A percentile compares a stretch with the other conserved stretches of the same genome.
Evolutionary conservation across 2,888 invertebrate species (phyloP).

Genomic region (Meiosimyza decipiens): DNA sequence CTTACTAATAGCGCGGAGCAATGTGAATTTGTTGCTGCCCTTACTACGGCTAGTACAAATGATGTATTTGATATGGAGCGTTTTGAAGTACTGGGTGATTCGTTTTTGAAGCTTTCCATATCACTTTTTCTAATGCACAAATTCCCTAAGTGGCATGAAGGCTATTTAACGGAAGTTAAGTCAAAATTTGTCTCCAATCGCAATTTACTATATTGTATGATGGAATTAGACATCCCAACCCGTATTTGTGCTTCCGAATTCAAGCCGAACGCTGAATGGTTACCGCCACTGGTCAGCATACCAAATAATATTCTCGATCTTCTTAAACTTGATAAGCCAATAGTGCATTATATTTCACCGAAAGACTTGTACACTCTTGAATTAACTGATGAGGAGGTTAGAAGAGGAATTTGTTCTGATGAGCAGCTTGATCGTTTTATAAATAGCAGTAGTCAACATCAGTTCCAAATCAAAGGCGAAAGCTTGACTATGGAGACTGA

Average conservation of each 20-base stretch:
- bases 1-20: slow-evolving; percentile 57
- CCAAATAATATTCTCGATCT: slow-evolving; percentile 67
- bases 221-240: slow-evolving; percentile 53
- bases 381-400: slow-evolving; percentile 67
- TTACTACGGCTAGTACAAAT: slow-evolving; percentile 75
- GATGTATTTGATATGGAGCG: slow-evolving; percentile 85
- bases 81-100: slow-evolving; percentile 87
- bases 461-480: slow-evolving; percentile 13
- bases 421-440: slow-evolving; percentile 52
- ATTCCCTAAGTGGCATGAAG: slow-evolving; percentile 78
- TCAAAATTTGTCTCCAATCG: slow-evolving; percentile 79
- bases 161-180: slow-evolving; percentile 77
- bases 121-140: slow-evolving; percentile 76
- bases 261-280: slow-evolving; percentile 77
- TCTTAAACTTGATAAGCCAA: slow-evolving; percentile 39
- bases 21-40: slow-evolving; percentile 68
- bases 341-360: slow-evolving; percentile 58
- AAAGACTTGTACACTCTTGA: slow-evolving; percentile 68
- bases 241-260: slow-evolving; percentile 69
- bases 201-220: slow-evolving; percentile 83
- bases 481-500: slow-evolving; percentile 46
- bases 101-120: slow-evolving; percentile 80
- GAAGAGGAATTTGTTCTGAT: slow-evolving; percentile 52
- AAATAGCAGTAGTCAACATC: slow-evolving; percentile 48
- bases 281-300: slow-evolving; percentile 81